These are phyloP conservation scores for Acridotheres tristis DNA, from an alignment of 2,797 vertebrate species.

Conservation along the genomic window DNA sequence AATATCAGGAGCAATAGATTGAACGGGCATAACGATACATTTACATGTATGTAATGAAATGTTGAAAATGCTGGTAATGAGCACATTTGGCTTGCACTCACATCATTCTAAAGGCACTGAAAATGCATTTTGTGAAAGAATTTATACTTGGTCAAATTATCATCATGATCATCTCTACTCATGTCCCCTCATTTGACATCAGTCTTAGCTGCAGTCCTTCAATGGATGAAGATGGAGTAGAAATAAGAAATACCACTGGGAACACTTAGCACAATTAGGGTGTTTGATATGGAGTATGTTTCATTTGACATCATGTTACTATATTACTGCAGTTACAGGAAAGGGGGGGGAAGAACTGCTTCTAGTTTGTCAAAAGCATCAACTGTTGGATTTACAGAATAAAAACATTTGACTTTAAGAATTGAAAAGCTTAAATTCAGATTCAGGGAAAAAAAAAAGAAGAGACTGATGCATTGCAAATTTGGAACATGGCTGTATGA, in stretches of 20 bases:
- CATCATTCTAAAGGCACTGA: not conserved
- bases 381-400: not conserved
- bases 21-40: not conserved
- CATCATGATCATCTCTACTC: not conserved
- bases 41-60: not conserved
- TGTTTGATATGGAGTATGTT: not conserved
- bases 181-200: not conserved
- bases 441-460: not conserved
- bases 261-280: not conserved
- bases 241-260: not conserved
- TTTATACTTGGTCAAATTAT: not conserved
- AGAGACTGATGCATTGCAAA: not conserved
- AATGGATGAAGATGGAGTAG: not conserved
- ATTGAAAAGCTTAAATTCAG: not conserved
- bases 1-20: not conserved
- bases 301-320: not conserved
- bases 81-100: not conserved
- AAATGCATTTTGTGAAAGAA: not conserved
- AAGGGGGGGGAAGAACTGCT: not conserved
- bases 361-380: not conserved
- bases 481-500: not conserved
- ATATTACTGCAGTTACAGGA: not conserved
- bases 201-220: not conserved
- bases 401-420: not conserved
- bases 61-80: constrained; percentile 4